These are phyloP conservation scores for Equus quagga DNA, from an alignment of 2,113 vertebrate species.

Conservation along the genomic window DNA sequence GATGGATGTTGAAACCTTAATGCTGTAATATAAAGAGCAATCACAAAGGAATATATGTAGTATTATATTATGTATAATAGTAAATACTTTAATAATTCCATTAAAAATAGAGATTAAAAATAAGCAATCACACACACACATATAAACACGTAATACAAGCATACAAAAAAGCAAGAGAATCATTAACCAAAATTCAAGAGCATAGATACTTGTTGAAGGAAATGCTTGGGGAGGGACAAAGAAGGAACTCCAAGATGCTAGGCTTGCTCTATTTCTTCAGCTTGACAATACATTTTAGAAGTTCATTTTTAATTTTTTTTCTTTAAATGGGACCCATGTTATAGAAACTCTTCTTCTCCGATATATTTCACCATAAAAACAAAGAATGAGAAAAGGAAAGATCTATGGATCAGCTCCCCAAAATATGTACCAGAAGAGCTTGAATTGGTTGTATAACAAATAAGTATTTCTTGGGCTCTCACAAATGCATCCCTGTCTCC, in stretches of 20 bases:
- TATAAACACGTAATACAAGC: not conserved
- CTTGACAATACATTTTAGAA: not conserved
- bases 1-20: too few species aligned
- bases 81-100: too few species aligned
- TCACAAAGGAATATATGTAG: not conserved
- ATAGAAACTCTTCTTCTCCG: not conserved
- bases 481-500: not conserved
- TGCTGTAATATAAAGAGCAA: too few species aligned
- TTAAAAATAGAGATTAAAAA: not conserved
- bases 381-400: not conserved
- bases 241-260: fast-evolving
- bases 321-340: not conserved
- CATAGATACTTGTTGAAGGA: fast-evolving
- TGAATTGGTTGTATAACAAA: fast-evolving
- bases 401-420: fast-evolving
- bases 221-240: not conserved
- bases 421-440: not conserved
- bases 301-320: not conserved
- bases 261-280: not conserved
- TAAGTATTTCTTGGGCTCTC: not conserved
- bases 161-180: not conserved
- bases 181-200: not conserved
- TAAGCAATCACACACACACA: not conserved
- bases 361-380: not conserved
- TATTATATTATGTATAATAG: too few species aligned